phyloP scores from a whole-genome alignment of 2,888 invertebrate genomes.

The Caenorhabditis sp. region DNA sequence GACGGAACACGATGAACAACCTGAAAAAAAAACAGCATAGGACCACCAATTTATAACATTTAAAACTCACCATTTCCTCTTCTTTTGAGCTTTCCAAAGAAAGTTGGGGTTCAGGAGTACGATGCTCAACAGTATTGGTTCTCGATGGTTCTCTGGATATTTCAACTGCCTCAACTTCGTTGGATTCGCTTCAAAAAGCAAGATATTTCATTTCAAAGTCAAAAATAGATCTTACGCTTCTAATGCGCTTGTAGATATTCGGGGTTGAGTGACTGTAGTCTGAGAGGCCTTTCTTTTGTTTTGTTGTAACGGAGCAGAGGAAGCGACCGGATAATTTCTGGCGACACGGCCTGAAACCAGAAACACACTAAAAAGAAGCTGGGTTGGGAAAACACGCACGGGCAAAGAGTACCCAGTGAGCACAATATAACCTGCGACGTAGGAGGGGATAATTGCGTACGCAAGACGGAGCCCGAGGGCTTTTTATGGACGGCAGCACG shows the following conservation, averaged over 20 bases:
- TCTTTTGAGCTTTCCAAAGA: slow-evolving; percentile 8
- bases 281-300: too few relatives aligned
- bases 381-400: slow-evolving; percentile 6
- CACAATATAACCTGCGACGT: slow-evolving; percentile 31
- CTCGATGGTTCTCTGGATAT: slow-evolving; percentile 44
- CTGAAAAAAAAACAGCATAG: slow-evolving; percentile 1
- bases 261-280: too few relatives aligned
- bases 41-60: not conserved
- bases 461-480: slow-evolving; percentile 33
- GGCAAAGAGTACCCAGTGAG: slow-evolving; percentile 33
- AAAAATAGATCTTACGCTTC: too few relatives aligned
- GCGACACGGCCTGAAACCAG: not conserved
- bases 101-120: slow-evolving; percentile 38
- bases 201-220: too few relatives aligned
- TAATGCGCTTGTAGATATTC: too few relatives aligned
- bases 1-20: slow-evolving; percentile 70
- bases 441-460: slow-evolving; percentile 47
- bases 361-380: not conserved
- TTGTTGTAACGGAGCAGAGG: not conserved
- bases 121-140: slow-evolving; percentile 50
- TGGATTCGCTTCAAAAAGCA: too few relatives aligned
- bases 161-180: slow-evolving; percentile 18
- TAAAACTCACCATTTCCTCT: slow-evolving; percentile 26
- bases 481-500: slow-evolving; percentile 46
- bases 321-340: slow-evolving; percentile 23